These are phyloP conservation scores for Candidula unifasciata DNA, from an alignment of 2,888 invertebrate species.

Conservation along the genomic window DNA sequence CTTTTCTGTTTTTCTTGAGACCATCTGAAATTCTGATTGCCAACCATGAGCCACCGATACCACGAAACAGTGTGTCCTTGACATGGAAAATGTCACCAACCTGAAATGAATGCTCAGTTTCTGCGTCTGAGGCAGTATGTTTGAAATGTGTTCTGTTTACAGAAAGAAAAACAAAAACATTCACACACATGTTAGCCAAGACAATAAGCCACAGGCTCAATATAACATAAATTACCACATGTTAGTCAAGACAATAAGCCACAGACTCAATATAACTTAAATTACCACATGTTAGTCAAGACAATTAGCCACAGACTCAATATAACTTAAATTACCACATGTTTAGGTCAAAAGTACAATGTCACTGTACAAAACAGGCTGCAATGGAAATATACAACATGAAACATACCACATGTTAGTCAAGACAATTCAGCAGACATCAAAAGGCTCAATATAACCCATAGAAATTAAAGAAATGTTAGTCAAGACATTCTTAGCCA, in stretches of 20 bases:
- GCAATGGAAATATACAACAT: no score
- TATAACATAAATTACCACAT: neutral
- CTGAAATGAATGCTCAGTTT: constrained; percentile 94
- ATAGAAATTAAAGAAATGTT: no score
- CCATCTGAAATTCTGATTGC: constrained; percentile 92
- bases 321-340: no score
- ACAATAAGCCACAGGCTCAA: no score
- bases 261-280: no score
- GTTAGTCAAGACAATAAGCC: neutral
- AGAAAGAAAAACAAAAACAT: neutral
- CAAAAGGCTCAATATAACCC: no score
- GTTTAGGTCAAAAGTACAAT: no score
- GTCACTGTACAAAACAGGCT: no score
- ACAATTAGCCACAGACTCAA: no score
- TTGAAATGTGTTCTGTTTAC: constrained; percentile 93
- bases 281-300: neutral
- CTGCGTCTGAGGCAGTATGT: constrained; percentile 88
- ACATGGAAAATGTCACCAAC: constrained; percentile 97
- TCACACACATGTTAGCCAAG: neutral
- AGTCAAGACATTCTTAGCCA: no score
- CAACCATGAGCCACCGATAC: constrained; percentile 98
- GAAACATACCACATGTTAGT: no score
- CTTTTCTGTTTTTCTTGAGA: constrained; percentile 95
- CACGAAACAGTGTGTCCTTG: constrained; percentile 96
- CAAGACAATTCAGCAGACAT: no score